Base-by-base conservation (phyloP, 1,140 invertebrate species). In the Drosophila obscura region DNA sequence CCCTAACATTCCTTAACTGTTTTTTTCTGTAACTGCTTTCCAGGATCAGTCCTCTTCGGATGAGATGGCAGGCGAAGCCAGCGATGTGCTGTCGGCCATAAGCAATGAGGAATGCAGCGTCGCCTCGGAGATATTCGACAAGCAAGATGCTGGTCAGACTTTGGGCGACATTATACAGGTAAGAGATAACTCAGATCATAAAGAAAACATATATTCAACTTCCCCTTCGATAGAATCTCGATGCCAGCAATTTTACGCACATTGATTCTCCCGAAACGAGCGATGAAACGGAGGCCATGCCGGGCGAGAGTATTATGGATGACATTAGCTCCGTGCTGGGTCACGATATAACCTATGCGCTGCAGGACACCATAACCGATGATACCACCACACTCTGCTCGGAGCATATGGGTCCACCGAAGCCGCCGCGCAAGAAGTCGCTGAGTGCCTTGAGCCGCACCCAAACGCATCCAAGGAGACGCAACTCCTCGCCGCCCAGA, bases 231-330 rank as follows among this genome's bases (percentile, higher is more conserved):
- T 24, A 92, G 91, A 84, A 84, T 26, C 64, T 91, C 4, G 88
- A 91, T 50, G 93, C 57, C n/a, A 93, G 92, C 41, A 92, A 94
- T 46, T 96, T 96, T 13, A 94, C 94, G 9, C 96, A 97, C 77
- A 96, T 96, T 46, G 96, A 97, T 73, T 96, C 96, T 0, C 95
- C 96, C 0, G 96, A 97, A 92, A 94, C 94, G 44, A 96, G 96
- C 1, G 96, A 96, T 55, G 94, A 94, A 1, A 94, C 94, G 2
- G 95, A 96, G 77, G 93, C 94, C 1, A 92, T 95, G 66, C 95
- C 95, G 56, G 95, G 95, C 4, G 95, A 96, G 90, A 96, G 95
- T 48, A 93, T 96, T 9, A 94, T 96, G 90, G 95, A 96, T 58
- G 95, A 96, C 78, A 94, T 96, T 7, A 96, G 95, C 80, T 96